phyloP scores from a whole-genome alignment of 2,113 vertebrate species.

The Addax nasomaculatus region DNA sequence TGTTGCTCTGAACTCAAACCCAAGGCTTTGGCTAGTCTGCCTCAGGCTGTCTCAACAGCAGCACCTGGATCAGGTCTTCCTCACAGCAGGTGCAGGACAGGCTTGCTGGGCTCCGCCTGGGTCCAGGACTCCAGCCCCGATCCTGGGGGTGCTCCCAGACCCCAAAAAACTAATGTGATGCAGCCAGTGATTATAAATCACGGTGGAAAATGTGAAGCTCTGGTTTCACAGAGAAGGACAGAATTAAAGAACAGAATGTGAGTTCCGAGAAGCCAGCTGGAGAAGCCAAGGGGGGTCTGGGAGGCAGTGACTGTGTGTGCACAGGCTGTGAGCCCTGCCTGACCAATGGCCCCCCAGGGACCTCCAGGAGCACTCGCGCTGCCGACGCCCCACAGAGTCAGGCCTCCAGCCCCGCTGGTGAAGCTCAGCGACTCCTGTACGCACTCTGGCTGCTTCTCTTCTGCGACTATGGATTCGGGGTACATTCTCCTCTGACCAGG shows the following conservation, averaged over 20 bases:
- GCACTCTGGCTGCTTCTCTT: background rate
- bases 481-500: background rate
- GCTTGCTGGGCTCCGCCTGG: background rate
- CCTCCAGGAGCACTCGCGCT: background rate
- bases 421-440: background rate
- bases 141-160: background rate
- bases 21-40: background rate
- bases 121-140: background rate
- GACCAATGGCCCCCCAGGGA: accelerated
- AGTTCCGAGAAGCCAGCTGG: background rate
- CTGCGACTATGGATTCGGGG: too few relatives aligned
- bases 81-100: background rate
- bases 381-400: accelerated
- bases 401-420: background rate
- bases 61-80: background rate
- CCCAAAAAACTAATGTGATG: accelerated
- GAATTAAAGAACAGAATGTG: background rate
- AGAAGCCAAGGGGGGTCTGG: background rate
- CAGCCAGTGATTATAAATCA: background rate
- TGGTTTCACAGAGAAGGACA: background rate
- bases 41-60: background rate
- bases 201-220: background rate
- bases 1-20: background rate
- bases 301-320: background rate
- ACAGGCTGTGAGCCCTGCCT: background rate